Conservation (phyloP, 2,888 invertebrate species). For the Mayetiola destructor region DNA sequence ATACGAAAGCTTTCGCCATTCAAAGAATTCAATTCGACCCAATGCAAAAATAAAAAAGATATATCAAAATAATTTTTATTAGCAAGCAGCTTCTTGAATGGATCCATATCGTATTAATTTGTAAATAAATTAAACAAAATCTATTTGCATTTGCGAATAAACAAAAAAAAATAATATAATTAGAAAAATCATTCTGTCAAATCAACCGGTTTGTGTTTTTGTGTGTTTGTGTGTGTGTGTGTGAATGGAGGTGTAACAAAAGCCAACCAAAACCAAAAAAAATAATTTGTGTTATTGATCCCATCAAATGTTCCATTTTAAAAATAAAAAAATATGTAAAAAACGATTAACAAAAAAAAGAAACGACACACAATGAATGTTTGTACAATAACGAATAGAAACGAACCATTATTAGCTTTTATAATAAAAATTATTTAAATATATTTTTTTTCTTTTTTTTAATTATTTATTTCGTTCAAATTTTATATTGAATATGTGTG, state of each 20-base stretch:
- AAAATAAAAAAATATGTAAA: background rate
- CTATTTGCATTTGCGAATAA: too few relatives aligned
- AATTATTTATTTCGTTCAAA: too few relatives aligned
- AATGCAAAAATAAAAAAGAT: background rate
- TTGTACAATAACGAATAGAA: too few relatives aligned
- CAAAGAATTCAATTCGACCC: too few relatives aligned
- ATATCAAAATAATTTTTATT: conserved; percentile 12
- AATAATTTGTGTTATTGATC: conserved; percentile 12
- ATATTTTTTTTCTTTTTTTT: conserved; percentile 11
- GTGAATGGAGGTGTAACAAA: conserved; percentile 3
- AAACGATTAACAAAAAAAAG: conserved; percentile 9
- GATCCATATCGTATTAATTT: background rate
- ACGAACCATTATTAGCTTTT: conserved; percentile 4
- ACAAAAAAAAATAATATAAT: background rate
- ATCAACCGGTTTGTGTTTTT: too few relatives aligned
- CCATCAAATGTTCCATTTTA: background rate
- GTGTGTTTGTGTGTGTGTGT: too few relatives aligned
- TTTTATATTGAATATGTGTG: conserved; percentile 5
- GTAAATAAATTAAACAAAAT: conserved; percentile 5
- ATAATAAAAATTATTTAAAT: conserved; percentile 11
- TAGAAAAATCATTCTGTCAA: too few relatives aligned
- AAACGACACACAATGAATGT: conserved; percentile 1
- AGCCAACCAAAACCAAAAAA: conserved; percentile 11
- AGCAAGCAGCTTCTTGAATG: conserved; percentile 1
- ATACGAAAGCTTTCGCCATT: too few relatives aligned